A percentile compares a stretch with the other conserved stretches of the same genome.
phyloP scores from a whole-genome alignment of 2,113 vertebrate genomes.

The Hemiprocne comata region DNA sequence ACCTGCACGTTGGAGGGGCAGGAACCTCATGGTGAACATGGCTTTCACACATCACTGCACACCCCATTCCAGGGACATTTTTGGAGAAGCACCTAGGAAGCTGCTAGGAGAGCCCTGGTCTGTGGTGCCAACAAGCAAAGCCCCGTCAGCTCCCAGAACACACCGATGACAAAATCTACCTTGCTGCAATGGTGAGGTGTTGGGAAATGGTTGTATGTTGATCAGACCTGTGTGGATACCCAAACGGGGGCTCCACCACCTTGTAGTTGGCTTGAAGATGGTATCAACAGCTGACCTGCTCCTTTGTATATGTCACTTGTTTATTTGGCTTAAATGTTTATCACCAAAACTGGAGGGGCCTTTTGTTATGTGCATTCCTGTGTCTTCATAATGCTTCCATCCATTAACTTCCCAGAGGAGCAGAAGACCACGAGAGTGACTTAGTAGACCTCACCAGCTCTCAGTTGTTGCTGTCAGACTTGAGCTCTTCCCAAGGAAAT shows the following conservation, averaged over 20 bases:
- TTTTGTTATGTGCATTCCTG: accelerated
- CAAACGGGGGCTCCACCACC: background rate
- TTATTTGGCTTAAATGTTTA: background rate
- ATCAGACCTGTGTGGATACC: background rate
- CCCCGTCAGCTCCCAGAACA: background rate
- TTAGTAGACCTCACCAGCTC: background rate
- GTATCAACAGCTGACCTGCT: accelerated
- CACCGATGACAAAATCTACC: background rate
- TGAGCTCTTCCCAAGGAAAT: background rate
- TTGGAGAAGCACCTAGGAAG: background rate
- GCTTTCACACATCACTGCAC: background rate
- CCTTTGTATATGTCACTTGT: too few species aligned
- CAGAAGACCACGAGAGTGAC: background rate
- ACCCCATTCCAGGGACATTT: accelerated
- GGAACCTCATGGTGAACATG: accelerated
- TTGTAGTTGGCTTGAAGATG: background rate
- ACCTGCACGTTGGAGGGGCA: accelerated
- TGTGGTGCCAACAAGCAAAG: background rate
- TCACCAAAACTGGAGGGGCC: too few species aligned
- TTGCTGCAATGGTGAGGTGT: background rate
- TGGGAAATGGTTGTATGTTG: accelerated
- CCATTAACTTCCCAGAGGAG: background rate
- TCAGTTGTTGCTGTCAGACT: accelerated
- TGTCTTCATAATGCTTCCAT: background rate
- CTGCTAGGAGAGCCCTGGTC: background rate